Conservation (phyloP, 2,797 vertebrate genomes). For the Neosilurus mollespiculum region DNA sequence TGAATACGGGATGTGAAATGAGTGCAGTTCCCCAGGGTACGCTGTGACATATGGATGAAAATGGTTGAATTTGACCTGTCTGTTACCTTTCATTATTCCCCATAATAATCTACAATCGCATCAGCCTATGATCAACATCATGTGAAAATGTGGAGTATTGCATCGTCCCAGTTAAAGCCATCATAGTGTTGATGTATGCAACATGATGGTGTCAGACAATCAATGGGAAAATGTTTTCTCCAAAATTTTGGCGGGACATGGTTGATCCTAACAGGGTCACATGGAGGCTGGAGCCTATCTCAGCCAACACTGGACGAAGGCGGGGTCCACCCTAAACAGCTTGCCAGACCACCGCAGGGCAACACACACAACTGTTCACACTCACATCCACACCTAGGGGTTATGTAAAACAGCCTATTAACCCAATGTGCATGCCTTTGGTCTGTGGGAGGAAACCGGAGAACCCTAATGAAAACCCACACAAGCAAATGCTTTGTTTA, state of each 20-base stretch:
- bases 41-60: neutral
- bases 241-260: neutral
- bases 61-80: neutral
- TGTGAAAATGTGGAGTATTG: neutral
- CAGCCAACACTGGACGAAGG: too few species aligned
- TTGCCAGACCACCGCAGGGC: too few species aligned
- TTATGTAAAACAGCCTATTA: too few species aligned
- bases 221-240: neutral
- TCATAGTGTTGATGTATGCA: neutral
- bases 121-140: neutral
- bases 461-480: too few species aligned
- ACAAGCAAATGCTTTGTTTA: too few species aligned
- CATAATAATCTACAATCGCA: neutral
- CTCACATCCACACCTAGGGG: too few species aligned
- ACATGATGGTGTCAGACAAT: neutral
- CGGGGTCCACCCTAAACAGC: too few species aligned
- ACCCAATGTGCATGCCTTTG: too few species aligned
- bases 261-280: too few species aligned
- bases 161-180: neutral
- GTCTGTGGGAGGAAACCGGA: too few species aligned
- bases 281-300: too few species aligned
- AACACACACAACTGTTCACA: too few species aligned
- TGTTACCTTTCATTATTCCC: neutral
- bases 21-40: neutral
- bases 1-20: neutral